phyloP scores from a whole-genome alignment of 2,113 vertebrate species.

The Calyptommatus sinebrachiatus region DNA sequence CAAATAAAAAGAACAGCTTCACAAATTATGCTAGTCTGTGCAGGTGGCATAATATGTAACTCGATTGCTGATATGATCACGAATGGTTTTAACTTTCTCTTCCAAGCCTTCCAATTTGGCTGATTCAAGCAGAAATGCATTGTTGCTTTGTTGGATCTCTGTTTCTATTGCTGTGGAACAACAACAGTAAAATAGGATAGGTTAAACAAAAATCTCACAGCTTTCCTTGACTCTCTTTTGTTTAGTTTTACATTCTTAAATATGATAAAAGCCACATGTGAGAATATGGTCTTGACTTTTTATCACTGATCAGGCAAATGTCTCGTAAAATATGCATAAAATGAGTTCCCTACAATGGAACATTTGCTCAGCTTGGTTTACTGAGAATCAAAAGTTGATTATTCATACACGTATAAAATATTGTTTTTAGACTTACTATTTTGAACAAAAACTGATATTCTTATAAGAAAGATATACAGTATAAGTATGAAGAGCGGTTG shows the following conservation, averaged over 20 bases:
- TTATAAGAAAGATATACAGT: background rate
- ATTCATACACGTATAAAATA: background rate
- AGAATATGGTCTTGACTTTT: background rate
- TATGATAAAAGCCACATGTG: background rate
- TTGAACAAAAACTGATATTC: background rate
- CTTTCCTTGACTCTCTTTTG: background rate
- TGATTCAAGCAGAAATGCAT: slow-evolving; percentile 69
- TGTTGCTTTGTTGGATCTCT: slow-evolving; percentile 72
- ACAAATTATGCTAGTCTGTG: background rate
- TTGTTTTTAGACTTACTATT: background rate
- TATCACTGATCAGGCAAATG: background rate
- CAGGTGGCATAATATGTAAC: slow-evolving; percentile 69
- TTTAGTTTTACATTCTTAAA: background rate
- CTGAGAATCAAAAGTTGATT: background rate
- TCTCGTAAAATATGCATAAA: background rate
- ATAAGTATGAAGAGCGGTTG: background rate
- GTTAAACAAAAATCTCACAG: background rate
- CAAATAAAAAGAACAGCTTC: background rate
- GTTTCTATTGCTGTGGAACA: slow-evolving; percentile 73
- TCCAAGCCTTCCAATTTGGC: slow-evolving; percentile 73
- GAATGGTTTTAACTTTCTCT: slow-evolving; percentile 65
- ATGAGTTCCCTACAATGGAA: background rate
- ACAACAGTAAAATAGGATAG: background rate
- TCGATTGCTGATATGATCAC: slow-evolving; percentile 65
- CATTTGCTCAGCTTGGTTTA: background rate